These are phyloP conservation scores for Muscicapa comitata DNA, from an alignment of 2,797 vertebrate genomes.

Conservation along the genomic window DNA sequence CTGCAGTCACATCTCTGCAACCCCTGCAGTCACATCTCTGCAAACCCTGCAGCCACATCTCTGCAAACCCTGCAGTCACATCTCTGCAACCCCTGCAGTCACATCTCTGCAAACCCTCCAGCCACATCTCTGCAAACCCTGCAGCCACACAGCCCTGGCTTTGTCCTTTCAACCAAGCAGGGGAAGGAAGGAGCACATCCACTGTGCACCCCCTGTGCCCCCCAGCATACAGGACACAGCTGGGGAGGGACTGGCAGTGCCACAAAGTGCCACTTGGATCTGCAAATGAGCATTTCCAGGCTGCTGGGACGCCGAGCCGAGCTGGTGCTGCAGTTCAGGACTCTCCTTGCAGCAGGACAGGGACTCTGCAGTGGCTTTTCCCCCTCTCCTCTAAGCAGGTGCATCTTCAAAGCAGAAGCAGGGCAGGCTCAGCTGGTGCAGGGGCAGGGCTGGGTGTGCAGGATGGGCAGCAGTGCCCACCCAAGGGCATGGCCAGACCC, in stretches of 20 bases:
- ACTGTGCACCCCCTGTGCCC: neutral
- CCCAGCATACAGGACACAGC: neutral
- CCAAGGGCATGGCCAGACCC: neutral
- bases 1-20: neutral
- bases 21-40: too few relatives aligned
- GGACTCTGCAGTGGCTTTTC: neutral
- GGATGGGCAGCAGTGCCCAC: neutral
- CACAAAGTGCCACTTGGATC: fast-evolving
- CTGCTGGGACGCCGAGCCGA: neutral
- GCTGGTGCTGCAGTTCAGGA: neutral
- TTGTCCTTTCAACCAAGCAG: neutral
- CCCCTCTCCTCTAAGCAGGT: neutral
- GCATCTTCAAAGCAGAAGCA: neutral
- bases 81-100: neutral
- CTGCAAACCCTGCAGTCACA: neutral
- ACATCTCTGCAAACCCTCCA: too few relatives aligned
- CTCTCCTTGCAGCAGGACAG: neutral
- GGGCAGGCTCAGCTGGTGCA: neutral
- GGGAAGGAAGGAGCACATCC: neutral
- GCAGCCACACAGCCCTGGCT: neutral
- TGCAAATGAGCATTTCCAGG: neutral
- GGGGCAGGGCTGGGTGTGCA: neutral
- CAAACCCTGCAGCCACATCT: too few relatives aligned
- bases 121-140: too few relatives aligned
- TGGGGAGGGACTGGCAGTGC: too few relatives aligned